Base-by-base conservation (phyloP, 2,888 invertebrate genomes). In the Orchestes rusci region DNA sequence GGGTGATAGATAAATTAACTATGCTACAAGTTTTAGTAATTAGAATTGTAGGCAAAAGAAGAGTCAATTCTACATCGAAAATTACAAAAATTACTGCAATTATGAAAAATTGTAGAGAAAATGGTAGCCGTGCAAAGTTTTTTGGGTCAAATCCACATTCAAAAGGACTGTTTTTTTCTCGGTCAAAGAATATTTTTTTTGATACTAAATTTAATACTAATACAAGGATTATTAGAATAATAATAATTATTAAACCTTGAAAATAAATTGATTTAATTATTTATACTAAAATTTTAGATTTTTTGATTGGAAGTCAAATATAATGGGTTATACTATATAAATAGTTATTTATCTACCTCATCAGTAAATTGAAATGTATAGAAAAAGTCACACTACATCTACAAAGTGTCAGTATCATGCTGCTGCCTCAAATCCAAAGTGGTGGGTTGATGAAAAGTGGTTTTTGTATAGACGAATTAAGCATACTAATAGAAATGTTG, bases 311-410 rank as follows among this genome's bases (percentile, higher is more conserved):
- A 33, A 33, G 16, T 33, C 16, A 33, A n/a, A n/a, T 33, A 16
- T 41, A 41, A 34, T 41, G 2, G n/a, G 15, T 33, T 43, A 31
- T 43, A 43, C 17, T 43, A 43, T 38, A 43, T 37, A 37, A 43
- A 33, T 43, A 29, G 20, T 18, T n/a, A 28, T 3, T 31, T 45
- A 45, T 39, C 45, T 39, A 17, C 45, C 28, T 39, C 80, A 81
- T 76, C 80, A 82, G 58, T 82, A 82, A 63, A 82, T 75, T 12
- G 35, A 29, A 5, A 42, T 34, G 17, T 35, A 42, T 7, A 42
- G 18, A 8, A 76, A 75, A 62, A 75, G 60, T 68, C 77, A 79
- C 1, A 79, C 73, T 55, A 79, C 72, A 66, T 79, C 79, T 13
- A 80, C 78, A 69, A 27, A 27, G 2, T 27, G 27, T 27, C 2